Evolutionary conservation across 1,140 invertebrate species (phyloP), one percentile per base, ranked within the genome.

Genomic region (Protaetia brevitarsis): DNA sequence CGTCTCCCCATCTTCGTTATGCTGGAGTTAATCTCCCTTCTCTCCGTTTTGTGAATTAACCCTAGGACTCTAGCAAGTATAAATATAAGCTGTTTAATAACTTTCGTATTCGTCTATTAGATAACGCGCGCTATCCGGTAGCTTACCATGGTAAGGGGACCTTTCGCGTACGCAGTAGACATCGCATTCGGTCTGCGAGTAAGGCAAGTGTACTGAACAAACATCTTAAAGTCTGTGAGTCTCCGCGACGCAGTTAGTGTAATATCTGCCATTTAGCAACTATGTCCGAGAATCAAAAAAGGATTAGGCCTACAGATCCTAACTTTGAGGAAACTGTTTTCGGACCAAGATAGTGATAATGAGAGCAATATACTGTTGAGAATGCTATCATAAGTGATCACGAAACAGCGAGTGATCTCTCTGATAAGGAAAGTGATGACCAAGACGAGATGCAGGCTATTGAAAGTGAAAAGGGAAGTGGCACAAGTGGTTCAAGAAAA

Each of bases 231-330:
- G 31, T 34, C 31, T 34, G 31, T 34, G 31, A n/a, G 31, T 11
- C 31, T 34, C 31, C 13, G 8, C 13, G 31, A 34, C 31, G 31
- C 31, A 34, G 30, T 51, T 64, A 29, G 37, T 64, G 41, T 64
- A 64, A 64, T 57, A 64, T 64, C 57, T 64, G 6, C 30, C 51
- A 64, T 57, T 56, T 64, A 57, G 63, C n/a, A 23, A 64, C 37
- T 30, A 56, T 64, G 63, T 56, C 63, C 45, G 21, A 29, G 13
- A 64, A 34, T 64, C 41, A 7, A 56, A 64, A 56, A 56, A 64
- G 6, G 26, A 29, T 64, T 63, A 63, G 31, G 29, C 11, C 41
- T 51, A 64, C 41, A 64, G 41, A 64, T 57, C 45, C 26, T 56
- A 64, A 56, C 37, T 64, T 56, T 56, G 63, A 56, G 29, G 28